Conservation (phyloP, 2,113 vertebrate species). For the Chloroceryle aenea region DNA sequence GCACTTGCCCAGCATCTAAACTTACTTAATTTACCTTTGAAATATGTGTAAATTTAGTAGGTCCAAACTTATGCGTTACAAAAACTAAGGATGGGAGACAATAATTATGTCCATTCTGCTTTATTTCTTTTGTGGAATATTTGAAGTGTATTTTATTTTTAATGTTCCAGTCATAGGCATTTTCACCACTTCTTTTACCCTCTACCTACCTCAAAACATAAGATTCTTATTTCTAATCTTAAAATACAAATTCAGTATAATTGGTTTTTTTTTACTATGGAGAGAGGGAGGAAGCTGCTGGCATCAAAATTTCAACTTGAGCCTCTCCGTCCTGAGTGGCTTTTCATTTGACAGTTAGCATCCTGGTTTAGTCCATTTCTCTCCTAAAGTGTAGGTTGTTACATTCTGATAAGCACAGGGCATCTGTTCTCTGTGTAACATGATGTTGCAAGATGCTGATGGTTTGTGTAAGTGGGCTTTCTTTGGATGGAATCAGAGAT, state of each 20-base stretch:
- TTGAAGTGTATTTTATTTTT: background rate
- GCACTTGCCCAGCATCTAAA: background rate
- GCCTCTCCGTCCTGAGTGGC: background rate
- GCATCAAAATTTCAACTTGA: background rate
- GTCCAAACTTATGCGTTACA: background rate
- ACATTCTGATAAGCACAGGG: constrained; percentile 6
- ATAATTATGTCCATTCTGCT: background rate
- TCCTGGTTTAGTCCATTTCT: background rate
- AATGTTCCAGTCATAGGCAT: background rate
- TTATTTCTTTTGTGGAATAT: background rate
- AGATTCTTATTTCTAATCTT: background rate
- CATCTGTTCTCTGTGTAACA: constrained; percentile 20
- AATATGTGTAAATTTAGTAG: background rate
- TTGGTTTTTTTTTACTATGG: background rate
- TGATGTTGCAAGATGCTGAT: background rate
- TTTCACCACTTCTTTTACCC: background rate
- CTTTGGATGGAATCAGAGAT: background rate
- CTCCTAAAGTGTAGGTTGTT: background rate
- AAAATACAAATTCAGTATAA: background rate
- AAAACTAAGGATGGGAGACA: background rate
- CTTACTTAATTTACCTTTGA: background rate
- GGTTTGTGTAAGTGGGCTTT: background rate
- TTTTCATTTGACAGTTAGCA: background rate
- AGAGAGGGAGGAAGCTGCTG: background rate
- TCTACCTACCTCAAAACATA: background rate